Base-by-base conservation (phyloP, 2,797 vertebrate genomes). In the Hafferia zeledoni region DNA sequence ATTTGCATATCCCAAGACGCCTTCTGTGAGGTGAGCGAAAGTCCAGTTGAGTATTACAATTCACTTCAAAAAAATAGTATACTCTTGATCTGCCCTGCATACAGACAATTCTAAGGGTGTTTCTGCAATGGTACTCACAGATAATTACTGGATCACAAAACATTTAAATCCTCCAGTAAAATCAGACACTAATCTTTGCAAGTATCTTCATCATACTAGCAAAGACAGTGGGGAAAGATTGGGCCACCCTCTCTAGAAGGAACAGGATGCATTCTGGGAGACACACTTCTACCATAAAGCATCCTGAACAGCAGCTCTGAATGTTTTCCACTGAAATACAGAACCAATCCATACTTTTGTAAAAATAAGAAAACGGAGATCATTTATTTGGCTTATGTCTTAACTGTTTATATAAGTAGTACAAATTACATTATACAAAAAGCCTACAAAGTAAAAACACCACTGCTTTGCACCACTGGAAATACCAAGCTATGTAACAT, bases 401-500 rank as follows among this genome's bases (percentile, higher is more conserved):
- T 43, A 35, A 57, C 17, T 79, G 37, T 53, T 70, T 47, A 11
- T 89, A 72, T 74, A 41, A 88, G 39, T 74, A 74, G 33, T 90
- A 97, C 43, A 90, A 93, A 68, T 71, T 64, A 47, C 22, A 61
- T 72, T 53, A 74, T 72, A 95, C 43, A 93, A 87, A 96, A 56
- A 91, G 43, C 65, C 79, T 64, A 93, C 33, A 47, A 87, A 74
- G 44, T 55, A 53, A 76, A 17, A 70, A 33, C 22, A 87, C 18
- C 4, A 17, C 17, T 33, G 44, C 46, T 95, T 60, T 76, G 46
- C 61, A 27, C 4, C 44, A 27, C 2, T 93, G 55, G 70, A 76
- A 90, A 79, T 55, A 63, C 0, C 77, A 31, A 63, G 39, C 22
- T 46, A 12, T 6, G 25, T 60, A 52, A 90, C 85, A 74, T 12